Evolutionary conservation across 2,888 invertebrate species (phyloP).

Genomic region (Caenorhabditis plicata): DNA sequence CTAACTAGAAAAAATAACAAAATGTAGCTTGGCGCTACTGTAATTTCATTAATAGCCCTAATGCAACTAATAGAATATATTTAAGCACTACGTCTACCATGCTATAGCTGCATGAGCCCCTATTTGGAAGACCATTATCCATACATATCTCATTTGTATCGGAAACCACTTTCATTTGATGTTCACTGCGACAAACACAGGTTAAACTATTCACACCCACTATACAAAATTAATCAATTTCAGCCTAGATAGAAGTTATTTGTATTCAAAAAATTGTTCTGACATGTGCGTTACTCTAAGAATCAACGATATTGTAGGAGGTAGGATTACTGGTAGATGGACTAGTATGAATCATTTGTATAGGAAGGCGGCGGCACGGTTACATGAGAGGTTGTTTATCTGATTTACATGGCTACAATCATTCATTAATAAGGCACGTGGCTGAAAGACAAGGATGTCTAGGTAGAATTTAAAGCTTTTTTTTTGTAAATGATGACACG

Average conservation of each 20-base stretch:
- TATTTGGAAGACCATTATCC: constrained; percentile 62
- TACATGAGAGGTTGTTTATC: constrained; percentile 64
- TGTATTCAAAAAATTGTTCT: constrained; percentile 60
- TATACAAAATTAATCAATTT: constrained; percentile 12
- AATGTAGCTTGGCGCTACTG: no score
- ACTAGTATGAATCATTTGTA: neutral
- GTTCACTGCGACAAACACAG: constrained; percentile 58
- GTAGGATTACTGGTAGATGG: constrained; percentile 20
- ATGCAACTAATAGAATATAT: no score
- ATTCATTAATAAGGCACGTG: constrained; percentile 31
- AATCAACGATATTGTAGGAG: constrained; percentile 64
- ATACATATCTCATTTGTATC: constrained; percentile 60
- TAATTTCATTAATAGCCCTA: no score
- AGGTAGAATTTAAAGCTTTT: no score
- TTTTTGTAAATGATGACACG: neutral
- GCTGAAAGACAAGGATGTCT: constrained; percentile 39
- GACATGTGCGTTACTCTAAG: constrained; percentile 63
- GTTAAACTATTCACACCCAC: constrained; percentile 10
- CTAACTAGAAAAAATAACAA: no score
- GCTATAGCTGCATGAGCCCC: constrained; percentile 64
- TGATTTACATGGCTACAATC: constrained; percentile 54
- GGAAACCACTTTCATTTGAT: constrained; percentile 58
- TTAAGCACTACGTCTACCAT: constrained; percentile 58
- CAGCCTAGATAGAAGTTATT: constrained; percentile 55
- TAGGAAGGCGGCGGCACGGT: constrained; percentile 59